Evolutionary conservation across 2,113 vertebrate species (phyloP).

Genomic region (Myiozetetes cayanensis): DNA sequence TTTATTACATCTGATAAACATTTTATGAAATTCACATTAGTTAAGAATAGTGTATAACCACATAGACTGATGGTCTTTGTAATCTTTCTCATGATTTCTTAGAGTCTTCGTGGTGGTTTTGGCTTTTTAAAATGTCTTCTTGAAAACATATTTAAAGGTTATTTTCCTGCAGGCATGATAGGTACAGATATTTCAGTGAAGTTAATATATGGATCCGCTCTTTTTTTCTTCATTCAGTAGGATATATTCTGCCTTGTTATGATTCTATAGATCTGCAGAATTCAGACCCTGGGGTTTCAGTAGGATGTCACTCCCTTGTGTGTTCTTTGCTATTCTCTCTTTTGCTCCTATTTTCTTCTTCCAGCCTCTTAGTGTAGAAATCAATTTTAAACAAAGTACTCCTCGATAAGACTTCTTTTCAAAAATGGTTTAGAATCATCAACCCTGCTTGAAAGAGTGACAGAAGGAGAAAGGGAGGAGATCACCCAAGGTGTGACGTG

Average conservation of each 20-base stretch:
- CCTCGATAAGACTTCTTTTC: background rate
- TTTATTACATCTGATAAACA: background rate
- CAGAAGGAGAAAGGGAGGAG: background rate
- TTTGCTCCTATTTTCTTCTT: background rate
- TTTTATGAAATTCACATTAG: background rate
- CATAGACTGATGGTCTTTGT: background rate
- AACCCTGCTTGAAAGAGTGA: background rate
- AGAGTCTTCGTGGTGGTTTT: background rate
- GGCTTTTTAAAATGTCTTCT: background rate
- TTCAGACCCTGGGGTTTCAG: background rate
- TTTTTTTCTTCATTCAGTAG: background rate
- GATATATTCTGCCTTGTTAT: background rate
- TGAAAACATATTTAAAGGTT: background rate
- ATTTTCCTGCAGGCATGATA: background rate
- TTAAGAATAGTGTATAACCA: background rate
- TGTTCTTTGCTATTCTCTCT: background rate
- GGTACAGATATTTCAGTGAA: background rate
- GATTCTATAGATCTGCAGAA: background rate
- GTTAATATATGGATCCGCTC: background rate
- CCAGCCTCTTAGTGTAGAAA: background rate
- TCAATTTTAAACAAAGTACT: background rate
- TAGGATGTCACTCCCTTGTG: background rate
- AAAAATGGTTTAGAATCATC: background rate
- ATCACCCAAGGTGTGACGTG: accelerated
- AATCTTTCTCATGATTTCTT: background rate